Conservation (phyloP, 2,888 invertebrate species). For the Maniola hyperantus region DNA sequence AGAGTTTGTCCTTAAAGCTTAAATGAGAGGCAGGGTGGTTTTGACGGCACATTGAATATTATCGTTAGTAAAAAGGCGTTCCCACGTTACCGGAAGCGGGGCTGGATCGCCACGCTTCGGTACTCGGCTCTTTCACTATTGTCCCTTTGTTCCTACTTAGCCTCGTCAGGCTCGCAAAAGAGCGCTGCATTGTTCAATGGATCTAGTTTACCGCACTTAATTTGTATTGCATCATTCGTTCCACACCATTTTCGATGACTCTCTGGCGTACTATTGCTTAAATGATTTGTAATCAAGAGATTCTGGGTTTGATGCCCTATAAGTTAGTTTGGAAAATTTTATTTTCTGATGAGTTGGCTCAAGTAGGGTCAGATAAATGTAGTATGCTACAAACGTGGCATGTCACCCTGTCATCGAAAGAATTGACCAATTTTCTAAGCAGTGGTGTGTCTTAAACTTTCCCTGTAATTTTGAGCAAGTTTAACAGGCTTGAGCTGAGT, state of each 20-base stretch:
- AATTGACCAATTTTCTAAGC: neutral
- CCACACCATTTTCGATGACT: conserved; percentile 37
- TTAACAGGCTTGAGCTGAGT: neutral
- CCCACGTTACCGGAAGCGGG: conserved; percentile 75
- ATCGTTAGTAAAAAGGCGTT: conserved; percentile 65
- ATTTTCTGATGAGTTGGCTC: too few species aligned
- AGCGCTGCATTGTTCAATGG: conserved; percentile 64
- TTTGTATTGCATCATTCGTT: conserved; percentile 73
- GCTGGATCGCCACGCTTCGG: conserved; percentile 74
- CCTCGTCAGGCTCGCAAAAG: conserved; percentile 67
- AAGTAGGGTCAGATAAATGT: too few species aligned
- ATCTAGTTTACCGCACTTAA: conserved; percentile 74
- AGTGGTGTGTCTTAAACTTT: neutral
- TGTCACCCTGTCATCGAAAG: neutral
- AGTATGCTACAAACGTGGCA: neutral
- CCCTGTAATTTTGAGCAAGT: neutral
- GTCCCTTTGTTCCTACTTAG: conserved; percentile 71
- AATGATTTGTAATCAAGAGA: neutral
- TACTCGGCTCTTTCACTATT: conserved; percentile 75
- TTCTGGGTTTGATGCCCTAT: neutral
- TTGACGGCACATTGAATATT: conserved; percentile 54
- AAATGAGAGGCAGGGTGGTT: conserved; percentile 37
- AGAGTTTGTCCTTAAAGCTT: neutral
- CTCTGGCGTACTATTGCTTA: neutral
- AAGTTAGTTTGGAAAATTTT: neutral